Conservation (phyloP, 2,888 invertebrate genomes). For the Hetaerina titia region DNA sequence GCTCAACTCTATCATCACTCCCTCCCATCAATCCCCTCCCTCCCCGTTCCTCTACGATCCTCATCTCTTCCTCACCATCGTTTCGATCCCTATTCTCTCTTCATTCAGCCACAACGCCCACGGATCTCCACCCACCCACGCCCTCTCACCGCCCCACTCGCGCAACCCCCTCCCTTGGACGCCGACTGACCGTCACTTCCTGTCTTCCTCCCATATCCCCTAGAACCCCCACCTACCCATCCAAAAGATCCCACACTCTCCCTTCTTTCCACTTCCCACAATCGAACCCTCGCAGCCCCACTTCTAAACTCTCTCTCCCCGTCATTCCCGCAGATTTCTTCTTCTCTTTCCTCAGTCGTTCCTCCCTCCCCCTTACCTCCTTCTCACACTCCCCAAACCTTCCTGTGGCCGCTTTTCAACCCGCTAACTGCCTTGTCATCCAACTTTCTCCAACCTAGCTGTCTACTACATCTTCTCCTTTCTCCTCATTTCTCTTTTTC, state of each 20-base stretch:
- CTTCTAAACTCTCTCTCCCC: background rate
- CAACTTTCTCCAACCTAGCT: constrained; percentile 1
- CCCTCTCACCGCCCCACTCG: background rate
- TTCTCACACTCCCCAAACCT: background rate
- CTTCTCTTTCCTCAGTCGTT: background rate
- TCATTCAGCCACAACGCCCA: background rate
- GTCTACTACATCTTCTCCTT: background rate
- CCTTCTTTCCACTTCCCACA: background rate
- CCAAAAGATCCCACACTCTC: background rate
- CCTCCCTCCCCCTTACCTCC: background rate
- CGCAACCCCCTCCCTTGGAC: background rate
- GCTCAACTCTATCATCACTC: background rate
- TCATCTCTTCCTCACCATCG: background rate
- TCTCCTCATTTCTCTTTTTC: background rate
- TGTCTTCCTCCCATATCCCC: background rate
- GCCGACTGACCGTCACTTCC: background rate
- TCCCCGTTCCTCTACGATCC: background rate
- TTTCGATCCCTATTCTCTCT: background rate
- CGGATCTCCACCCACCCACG: background rate
- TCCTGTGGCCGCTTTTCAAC: background rate
- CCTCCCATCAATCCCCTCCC: background rate
- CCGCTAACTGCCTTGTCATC: background rate
- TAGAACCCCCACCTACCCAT: background rate
- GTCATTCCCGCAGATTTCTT: background rate
- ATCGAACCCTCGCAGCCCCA: background rate